phyloP scores from a whole-genome alignment of 2,888 invertebrate genomes.

The Agonopterix heracliana region DNA sequence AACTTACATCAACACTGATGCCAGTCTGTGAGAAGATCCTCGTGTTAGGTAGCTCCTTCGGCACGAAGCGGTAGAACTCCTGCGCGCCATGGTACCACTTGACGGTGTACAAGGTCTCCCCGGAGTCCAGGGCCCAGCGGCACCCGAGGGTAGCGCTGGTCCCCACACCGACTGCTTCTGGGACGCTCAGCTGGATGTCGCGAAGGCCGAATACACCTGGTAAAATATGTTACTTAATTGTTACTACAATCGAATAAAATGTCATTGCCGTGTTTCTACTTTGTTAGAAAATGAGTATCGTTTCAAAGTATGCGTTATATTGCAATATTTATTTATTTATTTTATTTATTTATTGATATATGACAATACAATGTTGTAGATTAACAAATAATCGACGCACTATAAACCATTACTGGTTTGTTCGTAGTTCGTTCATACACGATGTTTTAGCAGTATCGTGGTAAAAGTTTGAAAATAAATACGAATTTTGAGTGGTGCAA shows the following conservation, averaged over 20 bases:
- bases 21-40: constrained; percentile 83
- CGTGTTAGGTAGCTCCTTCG: constrained; percentile 87
- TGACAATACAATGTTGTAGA: too few relatives aligned
- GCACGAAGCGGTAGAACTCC: constrained; percentile 88
- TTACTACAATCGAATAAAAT: not conserved
- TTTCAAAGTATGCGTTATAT: too few relatives aligned
- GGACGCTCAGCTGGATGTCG: constrained; percentile 82
- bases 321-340: too few relatives aligned
- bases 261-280: too few relatives aligned
- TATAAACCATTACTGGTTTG: too few relatives aligned
- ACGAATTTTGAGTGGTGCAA: too few relatives aligned
- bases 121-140: constrained; percentile 82
- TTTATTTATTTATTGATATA: too few relatives aligned
- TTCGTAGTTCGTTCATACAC: too few relatives aligned
- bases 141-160: constrained; percentile 84
- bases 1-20: constrained; percentile 83
- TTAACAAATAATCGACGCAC: too few relatives aligned
- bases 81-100: constrained; percentile 88
- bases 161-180: constrained; percentile 82
- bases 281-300: too few relatives aligned
- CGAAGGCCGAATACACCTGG: constrained; percentile 77
- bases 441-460: too few relatives aligned
- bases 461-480: too few relatives aligned
- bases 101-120: constrained; percentile 83
- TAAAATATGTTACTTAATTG: not conserved